Percentiles rank a stretch among this genome's conserved stretches.
phyloP scores from a whole-genome alignment of 1,140 invertebrate genomes.

The Temnothorax longispinosus region DNA sequence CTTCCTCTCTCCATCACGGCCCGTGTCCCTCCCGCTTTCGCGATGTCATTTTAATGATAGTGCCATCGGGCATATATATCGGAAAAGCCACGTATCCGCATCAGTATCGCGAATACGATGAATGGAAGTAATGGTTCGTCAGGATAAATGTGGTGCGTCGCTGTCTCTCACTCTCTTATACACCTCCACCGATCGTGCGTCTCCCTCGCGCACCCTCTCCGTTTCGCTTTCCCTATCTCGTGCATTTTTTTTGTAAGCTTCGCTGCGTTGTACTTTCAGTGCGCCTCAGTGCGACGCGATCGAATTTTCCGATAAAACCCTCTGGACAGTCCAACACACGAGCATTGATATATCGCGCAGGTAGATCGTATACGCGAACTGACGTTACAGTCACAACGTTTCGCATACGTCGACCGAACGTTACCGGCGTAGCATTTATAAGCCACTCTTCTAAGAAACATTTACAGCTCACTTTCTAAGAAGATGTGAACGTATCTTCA shows the following conservation, averaged over 20 bases:
- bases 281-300: slow-evolving; percentile 64
- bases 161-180: slow-evolving; percentile 43
- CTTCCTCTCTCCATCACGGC: slow-evolving; percentile 41
- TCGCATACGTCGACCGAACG: slow-evolving; percentile 45
- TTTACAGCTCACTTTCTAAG: background rate
- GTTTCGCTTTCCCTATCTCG: slow-evolving; percentile 28
- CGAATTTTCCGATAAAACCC: slow-evolving; percentile 73
- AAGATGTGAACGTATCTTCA: background rate
- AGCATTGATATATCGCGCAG: slow-evolving; percentile 53
- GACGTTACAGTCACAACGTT: slow-evolving; percentile 42
- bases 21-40: slow-evolving; percentile 52
- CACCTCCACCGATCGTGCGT: slow-evolving; percentile 3
- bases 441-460: background rate
- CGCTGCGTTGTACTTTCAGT: slow-evolving; percentile 50
- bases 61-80: slow-evolving; percentile 72
- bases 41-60: slow-evolving; percentile 78
- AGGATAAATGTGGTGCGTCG: slow-evolving; percentile 74
- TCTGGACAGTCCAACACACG: slow-evolving; percentile 49
- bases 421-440: slow-evolving; percentile 49
- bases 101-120: slow-evolving; percentile 74
- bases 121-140: slow-evolving; percentile 78
- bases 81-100: slow-evolving; percentile 58
- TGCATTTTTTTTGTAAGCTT: slow-evolving; percentile 46
- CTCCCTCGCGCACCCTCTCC: background rate
- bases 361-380: slow-evolving; percentile 38